A percentile compares a stretch with the other conserved stretches of the same genome.
phyloP scores from a whole-genome alignment of 2,113 vertebrate species.

The Stictonetta naevosa region DNA sequence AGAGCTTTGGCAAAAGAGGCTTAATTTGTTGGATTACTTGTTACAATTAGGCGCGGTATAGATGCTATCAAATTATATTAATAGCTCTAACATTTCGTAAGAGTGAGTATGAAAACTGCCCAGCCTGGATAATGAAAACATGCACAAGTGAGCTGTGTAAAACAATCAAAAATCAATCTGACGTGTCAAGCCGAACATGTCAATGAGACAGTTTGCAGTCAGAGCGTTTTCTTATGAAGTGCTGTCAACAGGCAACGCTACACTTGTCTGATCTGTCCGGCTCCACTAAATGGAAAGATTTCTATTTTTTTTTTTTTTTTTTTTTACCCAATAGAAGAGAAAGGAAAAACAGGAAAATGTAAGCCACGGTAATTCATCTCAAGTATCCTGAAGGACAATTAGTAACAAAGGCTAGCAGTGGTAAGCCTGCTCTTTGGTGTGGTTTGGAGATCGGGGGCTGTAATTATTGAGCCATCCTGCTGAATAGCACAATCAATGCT shows the following conservation, averaged over 20 bases:
- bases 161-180: constrained; percentile 62
- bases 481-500: constrained; percentile 69
- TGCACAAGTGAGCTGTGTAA: constrained; percentile 1
- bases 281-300: constrained; percentile 57
- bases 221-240: constrained; percentile 58
- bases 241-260: constrained; percentile 64
- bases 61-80: constrained; percentile 46
- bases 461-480: constrained; percentile 71
- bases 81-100: constrained; percentile 19
- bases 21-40: constrained; percentile 29
- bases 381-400: constrained; percentile 76
- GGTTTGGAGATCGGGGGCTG: constrained; percentile 66
- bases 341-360: constrained; percentile 55
- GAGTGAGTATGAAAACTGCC: constrained; percentile 46
- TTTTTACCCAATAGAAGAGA: constrained; percentile 31
- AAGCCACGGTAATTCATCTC: constrained; percentile 68
- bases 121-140: constrained; percentile 47
- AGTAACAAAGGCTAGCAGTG: constrained; percentile 67
- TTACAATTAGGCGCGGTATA: constrained; percentile 22
- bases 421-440: constrained; percentile 66
- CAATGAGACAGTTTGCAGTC: constrained; percentile 60
- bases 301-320: background rate
- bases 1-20: constrained; percentile 27
- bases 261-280: constrained; percentile 60
- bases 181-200: constrained; percentile 38